These are phyloP conservation scores for Oxygymnocypris stewartii DNA, from an alignment of 2,113 vertebrate genomes.

Conservation along the genomic window DNA sequence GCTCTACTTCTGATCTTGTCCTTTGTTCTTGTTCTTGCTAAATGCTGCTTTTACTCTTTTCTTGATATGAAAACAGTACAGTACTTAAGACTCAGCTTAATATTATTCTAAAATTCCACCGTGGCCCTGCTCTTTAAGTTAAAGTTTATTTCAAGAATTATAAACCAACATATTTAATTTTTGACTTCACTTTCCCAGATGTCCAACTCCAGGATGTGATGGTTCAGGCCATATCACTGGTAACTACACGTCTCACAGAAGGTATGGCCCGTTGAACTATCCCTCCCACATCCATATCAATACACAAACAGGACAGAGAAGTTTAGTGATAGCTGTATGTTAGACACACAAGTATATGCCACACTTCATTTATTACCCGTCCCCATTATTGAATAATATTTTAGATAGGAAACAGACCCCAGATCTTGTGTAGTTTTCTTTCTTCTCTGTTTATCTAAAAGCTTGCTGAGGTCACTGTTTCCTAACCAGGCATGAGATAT, in stretches of 20 bases:
- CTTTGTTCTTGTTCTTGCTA: background rate
- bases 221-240: slow-evolving; percentile 96
- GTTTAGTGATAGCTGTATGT: slow-evolving; percentile 66
- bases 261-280: slow-evolving; percentile 75
- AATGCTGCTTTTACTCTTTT: background rate
- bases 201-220: slow-evolving; percentile 94
- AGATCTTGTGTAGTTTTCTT: slow-evolving; percentile 30
- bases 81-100: background rate
- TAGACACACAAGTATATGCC: slow-evolving; percentile 63
- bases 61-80: background rate
- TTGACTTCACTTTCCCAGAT: slow-evolving; percentile 73
- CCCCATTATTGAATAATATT: slow-evolving; percentile 17
- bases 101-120: background rate
- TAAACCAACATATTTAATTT: background rate
- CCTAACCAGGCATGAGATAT: background rate
- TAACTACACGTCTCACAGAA: slow-evolving; percentile 95
- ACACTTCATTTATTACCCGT: slow-evolving; percentile 46
- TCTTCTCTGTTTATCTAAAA: slow-evolving; percentile 1
- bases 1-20: slow-evolving; percentile 67
- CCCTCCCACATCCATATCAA: slow-evolving; percentile 2
- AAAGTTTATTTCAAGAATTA: background rate
- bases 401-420: slow-evolving; percentile 40
- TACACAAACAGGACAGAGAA: slow-evolving; percentile 65
- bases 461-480: slow-evolving; percentile 19
- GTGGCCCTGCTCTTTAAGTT: background rate